These are phyloP conservation scores for Neosalanx taihuensis DNA, from an alignment of 2,797 vertebrate species.

Conservation along the genomic window DNA sequence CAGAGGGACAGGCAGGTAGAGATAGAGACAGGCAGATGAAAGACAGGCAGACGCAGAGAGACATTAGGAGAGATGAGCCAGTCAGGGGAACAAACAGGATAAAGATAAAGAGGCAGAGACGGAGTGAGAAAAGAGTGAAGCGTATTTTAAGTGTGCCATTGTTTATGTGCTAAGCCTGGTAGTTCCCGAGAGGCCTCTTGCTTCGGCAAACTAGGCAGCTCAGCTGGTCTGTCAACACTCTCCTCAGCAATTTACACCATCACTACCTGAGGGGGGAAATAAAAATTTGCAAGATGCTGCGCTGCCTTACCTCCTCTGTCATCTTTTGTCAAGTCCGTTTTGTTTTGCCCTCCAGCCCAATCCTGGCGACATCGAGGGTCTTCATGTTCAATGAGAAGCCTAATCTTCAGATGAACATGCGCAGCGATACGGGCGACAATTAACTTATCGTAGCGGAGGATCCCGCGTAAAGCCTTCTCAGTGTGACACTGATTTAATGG, in stretches of 20 bases:
- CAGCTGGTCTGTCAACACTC: constrained; percentile 54
- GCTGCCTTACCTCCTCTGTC: constrained; percentile 61
- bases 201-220: constrained; percentile 56
- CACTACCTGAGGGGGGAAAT: constrained; percentile 54
- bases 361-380: constrained; percentile 48
- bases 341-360: constrained; percentile 58
- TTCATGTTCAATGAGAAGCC: constrained; percentile 54
- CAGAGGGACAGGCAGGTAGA: background rate
- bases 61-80: background rate
- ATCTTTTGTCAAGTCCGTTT: constrained; percentile 70
- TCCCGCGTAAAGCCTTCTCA: constrained; percentile 20
- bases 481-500: constrained; percentile 59
- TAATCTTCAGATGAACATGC: constrained; percentile 64
- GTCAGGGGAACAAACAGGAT: constrained; percentile 1
- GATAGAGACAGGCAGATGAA: background rate
- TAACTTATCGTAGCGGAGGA: constrained; percentile 31
- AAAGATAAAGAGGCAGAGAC: constrained; percentile 3
- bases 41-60: constrained; percentile 4
- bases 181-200: constrained; percentile 63
- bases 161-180: constrained; percentile 53
- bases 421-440: constrained; percentile 53
- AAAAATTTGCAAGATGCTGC: constrained; percentile 54
- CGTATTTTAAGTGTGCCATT: constrained; percentile 61
- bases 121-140: constrained; percentile 30
- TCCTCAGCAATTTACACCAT: constrained; percentile 60